Evolutionary conservation across 1,140 invertebrate genomes (phyloP).

Genomic region (Eriosoma lanigerum): DNA sequence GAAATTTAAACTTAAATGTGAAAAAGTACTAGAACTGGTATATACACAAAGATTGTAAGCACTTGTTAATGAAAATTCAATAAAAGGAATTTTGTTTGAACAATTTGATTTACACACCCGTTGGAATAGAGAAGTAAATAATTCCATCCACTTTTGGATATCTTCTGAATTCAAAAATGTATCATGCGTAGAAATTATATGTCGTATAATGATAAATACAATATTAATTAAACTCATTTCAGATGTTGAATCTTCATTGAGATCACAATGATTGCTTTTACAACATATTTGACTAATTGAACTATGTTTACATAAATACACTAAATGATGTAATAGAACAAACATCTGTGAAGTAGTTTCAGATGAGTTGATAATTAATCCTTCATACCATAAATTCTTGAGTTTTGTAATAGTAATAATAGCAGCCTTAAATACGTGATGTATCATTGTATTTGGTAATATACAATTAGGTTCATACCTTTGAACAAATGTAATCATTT

Average conservation of each 20-base stretch:
- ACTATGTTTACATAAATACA: slow-evolving; percentile 16
- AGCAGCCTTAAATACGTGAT: slow-evolving; percentile 26
- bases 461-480: not conserved
- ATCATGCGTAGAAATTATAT: not conserved
- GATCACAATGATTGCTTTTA: slow-evolving; percentile 29
- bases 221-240: slow-evolving; percentile 45
- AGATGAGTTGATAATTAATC: slow-evolving; percentile 6
- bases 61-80: slow-evolving; percentile 48
- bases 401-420: slow-evolving; percentile 16
- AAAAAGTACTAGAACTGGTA: not conserved
- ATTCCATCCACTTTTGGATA: slow-evolving; percentile 19
- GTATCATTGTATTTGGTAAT: slow-evolving; percentile 4
- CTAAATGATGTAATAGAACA: not conserved
- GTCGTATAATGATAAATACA: slow-evolving; percentile 31
- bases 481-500: slow-evolving; percentile 25
- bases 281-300: slow-evolving; percentile 24
- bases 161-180: slow-evolving; percentile 39
- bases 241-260: slow-evolving; percentile 34
- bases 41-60: slow-evolving; percentile 41
- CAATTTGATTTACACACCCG: slow-evolving; percentile 32
- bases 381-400: slow-evolving; percentile 37
- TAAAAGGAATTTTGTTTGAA: slow-evolving; percentile 33
- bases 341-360: slow-evolving; percentile 33
- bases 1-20: not conserved
- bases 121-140: slow-evolving; percentile 5